Base-by-base conservation (phyloP, 2,113 vertebrate species). In the Hydrochoerus hydrochaeris region DNA sequence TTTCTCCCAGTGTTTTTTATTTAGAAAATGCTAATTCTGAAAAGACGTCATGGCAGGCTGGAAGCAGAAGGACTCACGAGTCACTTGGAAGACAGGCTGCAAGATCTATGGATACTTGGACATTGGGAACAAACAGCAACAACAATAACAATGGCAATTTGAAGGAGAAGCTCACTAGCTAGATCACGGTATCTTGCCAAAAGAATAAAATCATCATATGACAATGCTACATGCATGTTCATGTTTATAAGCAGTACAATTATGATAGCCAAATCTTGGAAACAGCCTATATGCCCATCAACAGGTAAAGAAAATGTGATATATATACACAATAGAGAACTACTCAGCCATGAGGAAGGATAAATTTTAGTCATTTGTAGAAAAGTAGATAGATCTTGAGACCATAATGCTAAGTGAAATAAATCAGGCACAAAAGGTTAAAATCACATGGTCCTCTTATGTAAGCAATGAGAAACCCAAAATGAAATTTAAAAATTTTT, bases 11-110 rank as follows among this genome's bases (percentile, higher is more conserved):
- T 7, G 28, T 88, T 82, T 95, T 90, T 95, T 90, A 95, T 60
- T 88, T 88, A 90, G n/a, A 78, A 93, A 90, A 90, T 80, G 30
- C 83, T 80, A 73, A 80, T 46, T 49, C 30, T 86, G 75, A 77
- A 13, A 46, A 49, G 13, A 77, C 44, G 30, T 77, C 44, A 49
- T 49, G 26, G 75, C 75, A 77, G 41, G 44, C 41, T 16, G 9
- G 75, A 77, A 26, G 13, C 75, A 77, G 44, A 77, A 28, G 44
- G 0, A 1, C 5, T 75, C 44, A 44, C 4, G 12, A 28, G 24
- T 44, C 73, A 46, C 24, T 16, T 2, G 13, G 26, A 46, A 17
- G 5, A 49, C 3, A 28, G 28, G 46, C 41, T 30, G 24, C 24
- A 46, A 14, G 44, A 77, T 77, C 28, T 49, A 49, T 1, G 30